These are phyloP conservation scores for Erynnis tages DNA, from an alignment of 2,888 invertebrate genomes.

Conservation along the genomic window DNA sequence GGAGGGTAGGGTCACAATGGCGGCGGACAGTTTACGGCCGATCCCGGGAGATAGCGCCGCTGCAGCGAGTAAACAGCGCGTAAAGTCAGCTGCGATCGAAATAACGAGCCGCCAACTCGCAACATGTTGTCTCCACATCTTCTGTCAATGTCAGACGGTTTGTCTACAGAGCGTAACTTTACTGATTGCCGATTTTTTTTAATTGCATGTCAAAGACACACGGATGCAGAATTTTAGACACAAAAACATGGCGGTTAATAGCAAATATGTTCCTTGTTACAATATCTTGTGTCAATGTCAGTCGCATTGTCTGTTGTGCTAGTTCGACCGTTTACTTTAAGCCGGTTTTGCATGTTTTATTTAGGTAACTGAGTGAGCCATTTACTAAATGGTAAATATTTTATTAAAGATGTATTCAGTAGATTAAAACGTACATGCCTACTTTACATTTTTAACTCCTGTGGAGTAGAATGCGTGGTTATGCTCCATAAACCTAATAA, in stretches of 20 bases:
- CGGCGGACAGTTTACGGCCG: constrained; percentile 57
- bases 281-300: too few relatives aligned
- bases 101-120: constrained; percentile 34
- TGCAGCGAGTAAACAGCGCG: constrained; percentile 59
- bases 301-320: too few relatives aligned
- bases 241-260: too few relatives aligned
- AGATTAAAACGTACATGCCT: background rate
- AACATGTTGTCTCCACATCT: constrained; percentile 24
- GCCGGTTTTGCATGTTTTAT: too few relatives aligned
- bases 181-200: background rate
- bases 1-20: constrained; percentile 64
- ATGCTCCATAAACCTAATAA: constrained; percentile 5
- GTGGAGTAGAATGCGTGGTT: background rate
- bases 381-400: too few relatives aligned
- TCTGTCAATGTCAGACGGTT: background rate
- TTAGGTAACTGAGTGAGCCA: too few relatives aligned
- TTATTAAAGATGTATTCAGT: background rate
- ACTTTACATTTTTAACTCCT: background rate
- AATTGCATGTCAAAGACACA: too few relatives aligned
- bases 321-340: too few relatives aligned
- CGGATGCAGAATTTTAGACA: too few relatives aligned
- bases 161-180: too few relatives aligned
- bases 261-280: too few relatives aligned
- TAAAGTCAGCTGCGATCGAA: constrained; percentile 51
- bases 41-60: constrained; percentile 55